phyloP scores from a whole-genome alignment of 2,113 vertebrate species.

The Ranitomeya imitator region DNA sequence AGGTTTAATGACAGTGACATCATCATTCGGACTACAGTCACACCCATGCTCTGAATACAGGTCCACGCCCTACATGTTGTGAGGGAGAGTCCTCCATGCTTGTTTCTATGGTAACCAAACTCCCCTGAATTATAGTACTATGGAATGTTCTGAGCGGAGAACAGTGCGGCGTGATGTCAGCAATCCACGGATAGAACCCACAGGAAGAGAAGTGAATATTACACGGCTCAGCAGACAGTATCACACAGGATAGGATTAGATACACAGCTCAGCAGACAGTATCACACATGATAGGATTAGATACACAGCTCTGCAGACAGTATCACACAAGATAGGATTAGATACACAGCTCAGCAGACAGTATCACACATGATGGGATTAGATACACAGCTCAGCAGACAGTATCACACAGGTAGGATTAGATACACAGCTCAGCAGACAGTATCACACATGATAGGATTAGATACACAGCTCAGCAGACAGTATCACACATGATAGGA shows the following conservation, averaged over 20 bases:
- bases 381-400: too few relatives aligned
- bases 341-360: not conserved
- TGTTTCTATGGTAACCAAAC: slow-evolving; percentile 5
- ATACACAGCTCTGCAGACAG: not conserved
- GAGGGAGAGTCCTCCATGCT: not conserved
- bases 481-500: not conserved
- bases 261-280: not conserved
- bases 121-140: not conserved
- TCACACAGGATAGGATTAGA: not conserved
- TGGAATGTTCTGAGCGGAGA: not conserved
- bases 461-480: too few relatives aligned
- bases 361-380: not conserved
- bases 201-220: too few relatives aligned
- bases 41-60: not conserved
- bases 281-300: not conserved
- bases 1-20: not conserved
- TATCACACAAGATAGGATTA: not conserved
- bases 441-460: not conserved
- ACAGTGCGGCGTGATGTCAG: not conserved
- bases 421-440: not conserved
- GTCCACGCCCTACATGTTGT: not conserved
- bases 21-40: not conserved
- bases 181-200: not conserved
- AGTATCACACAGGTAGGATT: not conserved
- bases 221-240: not conserved